phyloP scores from a whole-genome alignment of 2,888 invertebrate genomes.

The Drosophila atroscutellata region DNA sequence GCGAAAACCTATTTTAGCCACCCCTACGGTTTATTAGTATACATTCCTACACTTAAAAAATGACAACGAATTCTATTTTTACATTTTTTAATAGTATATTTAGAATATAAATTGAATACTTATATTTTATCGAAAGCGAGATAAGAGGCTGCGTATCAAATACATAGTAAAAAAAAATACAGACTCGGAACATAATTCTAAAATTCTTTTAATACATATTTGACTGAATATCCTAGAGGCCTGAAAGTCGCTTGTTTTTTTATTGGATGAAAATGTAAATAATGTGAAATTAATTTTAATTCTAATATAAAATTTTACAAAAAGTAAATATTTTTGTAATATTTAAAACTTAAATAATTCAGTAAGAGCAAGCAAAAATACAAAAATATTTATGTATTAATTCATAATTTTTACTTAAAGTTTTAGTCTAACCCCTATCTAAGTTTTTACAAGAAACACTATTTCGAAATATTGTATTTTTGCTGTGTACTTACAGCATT shows the following conservation, averaged over 20 bases:
- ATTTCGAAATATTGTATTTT: conserved; percentile 2
- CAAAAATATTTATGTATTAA: background rate
- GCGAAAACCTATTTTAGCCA: conserved; percentile 8
- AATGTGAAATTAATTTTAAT: background rate
- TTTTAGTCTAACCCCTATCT: background rate
- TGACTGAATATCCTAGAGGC: background rate
- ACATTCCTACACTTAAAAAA: conserved; percentile 42
- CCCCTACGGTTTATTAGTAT: conserved; percentile 40
- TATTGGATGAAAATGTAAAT: background rate
- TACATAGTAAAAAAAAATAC: background rate
- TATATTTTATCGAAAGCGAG: background rate
- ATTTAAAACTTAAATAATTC: background rate
- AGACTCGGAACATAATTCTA: background rate
- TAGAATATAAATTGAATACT: background rate
- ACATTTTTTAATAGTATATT: background rate
- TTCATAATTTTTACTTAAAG: background rate
- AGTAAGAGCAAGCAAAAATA: background rate
- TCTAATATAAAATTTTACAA: background rate
- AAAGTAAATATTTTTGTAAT: background rate
- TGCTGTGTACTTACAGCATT: conserved; percentile 46
- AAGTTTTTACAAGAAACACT: background rate
- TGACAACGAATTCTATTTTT: background rate
- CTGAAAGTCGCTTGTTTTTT: background rate
- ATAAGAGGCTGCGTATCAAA: background rate
- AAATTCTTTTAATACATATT: background rate